Evolutionary conservation across 2,888 invertebrate species (phyloP), one percentile per base, ranked within the genome.

Genomic region (Agrotis exclamationis): DNA sequence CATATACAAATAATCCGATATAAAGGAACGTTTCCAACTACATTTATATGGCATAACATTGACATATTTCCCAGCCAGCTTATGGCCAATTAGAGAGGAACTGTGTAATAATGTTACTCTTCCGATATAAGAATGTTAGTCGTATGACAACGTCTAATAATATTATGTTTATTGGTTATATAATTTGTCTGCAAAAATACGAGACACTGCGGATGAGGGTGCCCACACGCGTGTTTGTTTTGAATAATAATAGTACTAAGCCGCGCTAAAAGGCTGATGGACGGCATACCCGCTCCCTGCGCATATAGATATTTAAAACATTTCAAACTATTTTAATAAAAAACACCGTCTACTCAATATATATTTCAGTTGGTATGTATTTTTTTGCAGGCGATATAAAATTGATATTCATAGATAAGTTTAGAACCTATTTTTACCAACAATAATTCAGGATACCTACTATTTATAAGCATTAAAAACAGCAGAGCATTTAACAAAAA

Each of bases 401-500:
- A 2, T 56, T 14, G 48, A 1, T 33, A 39, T 39, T 54, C 33
- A 28, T 28, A 44, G n/a, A n/a, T n/a, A 51, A 45, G 11, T 16
- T 59, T n/a, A 16, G 24, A 1, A 20, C 9, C 16, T 22, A 22
- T 50, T 51, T 48, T 63, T 24, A 11, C n/a, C 22, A 20, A 24
- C 18, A 73, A 51, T 28, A 53, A 22, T 65, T 56, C 14, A 44
- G 5, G 0, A 44, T 16, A 16, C n/a, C n/a, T n/a, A n/a, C 22
- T 28, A 39, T 22, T 14, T 3, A 11, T 6, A 24, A 28, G 20
- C 6, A 7, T 14, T 47, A n/a, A 44, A 58, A 44, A 60, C 20
- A 60, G 9, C 13, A 50, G 4, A 50, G 20, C 48, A 20, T 14
- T 53, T 48, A 70, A 18, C 33, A 71, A 59, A 69, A 70, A 50